A percentile compares a stretch with the other conserved stretches of the same genome.
These are phyloP conservation scores for Hafferia zeledoni DNA, from an alignment of 2,797 vertebrate species.

Conservation along the genomic window DNA sequence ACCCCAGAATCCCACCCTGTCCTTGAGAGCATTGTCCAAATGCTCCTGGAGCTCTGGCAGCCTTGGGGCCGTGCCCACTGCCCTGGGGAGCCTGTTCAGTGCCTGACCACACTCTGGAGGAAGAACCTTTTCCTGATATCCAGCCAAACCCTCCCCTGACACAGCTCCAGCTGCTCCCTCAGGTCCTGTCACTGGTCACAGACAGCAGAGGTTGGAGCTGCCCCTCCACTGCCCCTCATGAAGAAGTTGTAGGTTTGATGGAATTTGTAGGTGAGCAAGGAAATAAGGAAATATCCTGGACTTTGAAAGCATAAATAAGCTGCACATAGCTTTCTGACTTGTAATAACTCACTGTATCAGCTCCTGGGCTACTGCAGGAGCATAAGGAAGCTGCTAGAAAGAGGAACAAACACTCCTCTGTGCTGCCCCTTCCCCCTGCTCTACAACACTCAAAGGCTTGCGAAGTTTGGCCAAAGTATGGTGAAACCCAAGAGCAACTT, in stretches of 20 bases:
- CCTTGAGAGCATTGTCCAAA: fast-evolving
- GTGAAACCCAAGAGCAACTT: constrained; percentile 4
- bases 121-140: background rate
- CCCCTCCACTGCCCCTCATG: background rate
- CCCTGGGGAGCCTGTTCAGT: background rate
- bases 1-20: background rate
- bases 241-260: background rate
- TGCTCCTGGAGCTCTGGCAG: background rate
- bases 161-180: background rate
- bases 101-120: background rate
- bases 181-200: background rate
- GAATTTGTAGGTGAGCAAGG: background rate
- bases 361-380: background rate
- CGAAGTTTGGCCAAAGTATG: constrained; percentile 7
- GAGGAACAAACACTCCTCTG: constrained; percentile 3
- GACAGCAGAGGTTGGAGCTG: background rate
- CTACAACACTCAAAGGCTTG: background rate
- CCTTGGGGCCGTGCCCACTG: fast-evolving
- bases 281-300: background rate
- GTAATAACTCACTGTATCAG: background rate
- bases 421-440: background rate
- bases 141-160: fast-evolving
- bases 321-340: background rate
- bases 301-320: background rate
- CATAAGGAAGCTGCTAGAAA: background rate